Conservation (phyloP, 2,113 vertebrate species). For the Formicarius rufipectus region DNA sequence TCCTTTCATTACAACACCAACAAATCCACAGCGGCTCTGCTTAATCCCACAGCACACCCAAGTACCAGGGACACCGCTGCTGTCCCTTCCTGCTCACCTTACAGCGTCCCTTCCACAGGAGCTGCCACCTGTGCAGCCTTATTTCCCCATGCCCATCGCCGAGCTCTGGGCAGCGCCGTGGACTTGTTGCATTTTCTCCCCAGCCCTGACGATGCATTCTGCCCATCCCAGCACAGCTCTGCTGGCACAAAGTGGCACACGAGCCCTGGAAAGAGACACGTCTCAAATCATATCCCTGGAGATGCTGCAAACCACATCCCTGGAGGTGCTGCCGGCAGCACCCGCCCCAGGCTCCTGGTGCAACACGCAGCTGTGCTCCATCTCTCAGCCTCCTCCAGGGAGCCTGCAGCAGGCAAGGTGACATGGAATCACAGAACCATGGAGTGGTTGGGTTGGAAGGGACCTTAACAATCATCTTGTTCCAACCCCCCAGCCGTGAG, state of each 20-base stretch:
- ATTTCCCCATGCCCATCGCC: rapidly evolving
- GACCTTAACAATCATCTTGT: neutral
- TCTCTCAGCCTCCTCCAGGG: neutral
- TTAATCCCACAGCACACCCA: neutral
- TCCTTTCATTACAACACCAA: neutral
- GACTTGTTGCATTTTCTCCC: neutral
- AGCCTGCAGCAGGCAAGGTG: neutral
- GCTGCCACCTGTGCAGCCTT: neutral
- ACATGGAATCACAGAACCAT: neutral
- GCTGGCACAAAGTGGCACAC: neutral
- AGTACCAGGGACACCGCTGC: rapidly evolving
- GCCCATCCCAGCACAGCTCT: neutral
- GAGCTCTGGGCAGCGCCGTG: rapidly evolving
- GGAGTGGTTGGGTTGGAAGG: neutral
- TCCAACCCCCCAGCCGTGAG: neutral
- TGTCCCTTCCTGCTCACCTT: neutral
- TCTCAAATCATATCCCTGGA: neutral
- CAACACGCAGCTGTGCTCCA: neutral
- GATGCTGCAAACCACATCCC: neutral
- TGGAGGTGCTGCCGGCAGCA: neutral
- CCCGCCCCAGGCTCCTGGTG: neutral
- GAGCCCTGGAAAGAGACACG: neutral
- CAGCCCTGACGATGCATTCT: neutral
- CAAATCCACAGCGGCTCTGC: neutral
- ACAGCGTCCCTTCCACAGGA: neutral